Evolutionary conservation across 2,888 invertebrate species (phyloP).

Genomic region (Cephus rjabovi): DNA sequence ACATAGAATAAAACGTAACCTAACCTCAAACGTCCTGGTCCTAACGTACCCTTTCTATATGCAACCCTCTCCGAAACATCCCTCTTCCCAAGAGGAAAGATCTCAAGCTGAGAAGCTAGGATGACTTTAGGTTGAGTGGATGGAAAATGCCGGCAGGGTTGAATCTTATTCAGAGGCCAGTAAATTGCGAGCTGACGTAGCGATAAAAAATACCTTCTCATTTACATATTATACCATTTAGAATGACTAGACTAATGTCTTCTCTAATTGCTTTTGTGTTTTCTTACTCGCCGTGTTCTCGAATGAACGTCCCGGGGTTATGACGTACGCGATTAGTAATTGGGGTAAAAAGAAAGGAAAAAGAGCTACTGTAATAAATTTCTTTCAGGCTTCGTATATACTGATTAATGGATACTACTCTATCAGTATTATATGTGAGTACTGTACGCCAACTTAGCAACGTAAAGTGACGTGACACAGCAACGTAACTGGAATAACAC

Average conservation of each 20-base stretch:
- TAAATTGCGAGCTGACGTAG: neutral
- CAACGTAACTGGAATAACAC: neutral
- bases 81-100: neutral
- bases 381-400: neutral
- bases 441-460: neutral
- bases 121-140: neutral
- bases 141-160: neutral
- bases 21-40: neutral
- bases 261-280: neutral
- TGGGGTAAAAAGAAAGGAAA: neutral
- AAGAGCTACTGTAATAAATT: neutral
- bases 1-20: constrained; percentile 17
- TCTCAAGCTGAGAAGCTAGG: neutral
- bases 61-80: neutral
- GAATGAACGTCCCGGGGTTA: neutral
- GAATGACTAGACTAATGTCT: neutral
- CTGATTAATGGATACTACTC: neutral
- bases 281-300: neutral
- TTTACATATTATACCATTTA: neutral
- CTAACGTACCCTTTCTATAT: constrained; percentile 5
- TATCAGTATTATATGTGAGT: neutral
- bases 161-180: neutral
- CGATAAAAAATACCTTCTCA: neutral
- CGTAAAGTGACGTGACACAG: neutral
- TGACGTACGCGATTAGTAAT: neutral